Conservation (phyloP, 2,888 invertebrate species). For the Phanerotoma sp. region DNA sequence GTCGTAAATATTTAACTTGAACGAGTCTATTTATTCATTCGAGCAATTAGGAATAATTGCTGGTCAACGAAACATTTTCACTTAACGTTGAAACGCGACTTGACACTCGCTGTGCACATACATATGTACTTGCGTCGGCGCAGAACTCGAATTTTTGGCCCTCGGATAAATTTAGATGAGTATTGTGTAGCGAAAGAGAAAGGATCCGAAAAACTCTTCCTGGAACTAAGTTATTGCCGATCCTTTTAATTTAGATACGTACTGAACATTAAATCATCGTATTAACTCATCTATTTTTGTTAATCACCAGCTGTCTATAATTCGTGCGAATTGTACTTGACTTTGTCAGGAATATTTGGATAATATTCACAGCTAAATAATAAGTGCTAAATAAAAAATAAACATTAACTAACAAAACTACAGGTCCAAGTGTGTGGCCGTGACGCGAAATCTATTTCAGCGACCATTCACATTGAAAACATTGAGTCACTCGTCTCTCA, state of each 20-base stretch:
- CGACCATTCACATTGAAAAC: conserved; percentile 52
- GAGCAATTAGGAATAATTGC: conserved; percentile 44
- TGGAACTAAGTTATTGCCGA: conserved; percentile 5
- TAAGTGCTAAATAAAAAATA: neutral
- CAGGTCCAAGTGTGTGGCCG: conserved; percentile 13
- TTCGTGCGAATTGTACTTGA: neutral
- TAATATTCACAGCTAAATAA: neutral
- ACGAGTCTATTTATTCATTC: conserved; percentile 41
- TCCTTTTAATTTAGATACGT: neutral
- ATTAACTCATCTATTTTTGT: neutral
- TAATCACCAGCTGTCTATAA: neutral
- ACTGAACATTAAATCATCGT: neutral
- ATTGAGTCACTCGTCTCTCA: conserved; percentile 44
- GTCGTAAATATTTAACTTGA: conserved; percentile 32
- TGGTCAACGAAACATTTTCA: conserved; percentile 26
- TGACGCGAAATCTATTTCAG: conserved; percentile 44
- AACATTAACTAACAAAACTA: no score
- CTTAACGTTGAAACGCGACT: conserved; percentile 10
- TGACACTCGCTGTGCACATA: conserved; percentile 2
- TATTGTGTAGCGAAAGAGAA: neutral
- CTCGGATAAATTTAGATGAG: conserved; percentile 1
- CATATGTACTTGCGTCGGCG: conserved; percentile 3
- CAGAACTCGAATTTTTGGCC: neutral
- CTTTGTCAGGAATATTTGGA: neutral
- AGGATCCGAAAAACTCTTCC: conserved; percentile 2